Evolutionary conservation across 2,797 vertebrate genomes (phyloP), one percentile per base, ranked within the genome.

Genomic region (Leuciscus waleckii): DNA sequence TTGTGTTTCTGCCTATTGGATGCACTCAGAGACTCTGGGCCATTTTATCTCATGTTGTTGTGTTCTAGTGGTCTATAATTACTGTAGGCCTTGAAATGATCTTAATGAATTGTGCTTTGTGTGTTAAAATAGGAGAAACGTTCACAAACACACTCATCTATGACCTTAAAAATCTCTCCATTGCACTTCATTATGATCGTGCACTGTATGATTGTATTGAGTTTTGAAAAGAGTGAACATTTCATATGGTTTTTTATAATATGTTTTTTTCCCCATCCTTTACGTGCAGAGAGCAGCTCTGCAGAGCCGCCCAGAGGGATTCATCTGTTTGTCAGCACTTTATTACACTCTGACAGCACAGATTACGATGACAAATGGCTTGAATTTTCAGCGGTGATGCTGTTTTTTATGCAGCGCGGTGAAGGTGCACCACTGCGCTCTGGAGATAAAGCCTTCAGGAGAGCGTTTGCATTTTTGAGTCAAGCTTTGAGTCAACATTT

Each of bases 351-450:
- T 89, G 87, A 58, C 90, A 88, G 90, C 63, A 85, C 56, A 83
- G 86, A 88, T 90, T 89, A 90, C 85, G 85, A 90, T 90, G 90
- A 90, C 74, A 88, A 90, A 91, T 90, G 88, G 67, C 82, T 83
- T 69, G 80, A 77, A 61, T 82, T 82, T 84, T 85, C 73, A 41
- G 41, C 49, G 13, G 37, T 21, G 76, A 46, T 35, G 49, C 29
- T 74, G 37, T 32, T 41, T 75, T 79, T 83, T 79, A 77, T 49
- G 74, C 49, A 19, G 43, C 7, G n/a, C 29, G 32, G 46, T 65
- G 79, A 79, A 79, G 54, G n/a, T 51, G 75, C 26, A 78, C 65
- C 67, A 43, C 69, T 89, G 86, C 29, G 67, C 65, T 73, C 10
- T 32, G 3, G 74, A 85, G 86, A 85, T 88, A 87, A 88, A 63